These are phyloP conservation scores for Phragmatobia fuliginosa DNA, from an alignment of 2,888 invertebrate genomes.

Conservation along the genomic window DNA sequence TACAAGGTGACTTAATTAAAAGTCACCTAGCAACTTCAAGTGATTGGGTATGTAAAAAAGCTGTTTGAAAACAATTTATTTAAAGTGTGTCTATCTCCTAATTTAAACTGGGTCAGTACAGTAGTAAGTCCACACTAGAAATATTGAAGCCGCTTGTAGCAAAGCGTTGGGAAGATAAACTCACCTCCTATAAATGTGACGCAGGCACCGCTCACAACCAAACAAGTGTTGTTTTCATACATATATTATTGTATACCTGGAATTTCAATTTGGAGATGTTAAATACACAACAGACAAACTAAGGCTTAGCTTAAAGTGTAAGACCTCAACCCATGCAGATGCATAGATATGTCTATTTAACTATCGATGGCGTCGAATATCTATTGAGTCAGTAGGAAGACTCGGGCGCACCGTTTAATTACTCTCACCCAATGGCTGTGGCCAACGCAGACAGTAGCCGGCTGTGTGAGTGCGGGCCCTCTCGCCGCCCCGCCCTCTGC, in stretches of 20 bases:
- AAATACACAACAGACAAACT: background rate
- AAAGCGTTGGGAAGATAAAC: background rate
- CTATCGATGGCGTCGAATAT: background rate
- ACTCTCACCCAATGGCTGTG: conserved; percentile 25
- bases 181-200: background rate
- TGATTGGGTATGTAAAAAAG: too few species aligned
- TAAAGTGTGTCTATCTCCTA: too few species aligned
- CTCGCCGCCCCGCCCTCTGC: conserved; percentile 20
- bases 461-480: conserved; percentile 30
- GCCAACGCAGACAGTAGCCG: background rate
- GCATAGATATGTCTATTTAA: too few species aligned
- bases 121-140: too few species aligned
- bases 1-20: background rate
- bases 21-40: too few species aligned
- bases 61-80: background rate
- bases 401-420: conserved; percentile 7
- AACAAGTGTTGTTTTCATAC: background rate
- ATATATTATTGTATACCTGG: background rate
- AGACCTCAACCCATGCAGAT: background rate
- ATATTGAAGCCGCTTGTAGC: background rate
- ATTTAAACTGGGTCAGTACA: too few species aligned
- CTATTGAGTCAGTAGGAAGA: background rate
- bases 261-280: background rate
- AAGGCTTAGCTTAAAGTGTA: background rate
- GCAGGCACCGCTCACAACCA: too few species aligned